phyloP scores from a whole-genome alignment of 2,888 invertebrate genomes.

The Drosophila planitibia region DNA sequence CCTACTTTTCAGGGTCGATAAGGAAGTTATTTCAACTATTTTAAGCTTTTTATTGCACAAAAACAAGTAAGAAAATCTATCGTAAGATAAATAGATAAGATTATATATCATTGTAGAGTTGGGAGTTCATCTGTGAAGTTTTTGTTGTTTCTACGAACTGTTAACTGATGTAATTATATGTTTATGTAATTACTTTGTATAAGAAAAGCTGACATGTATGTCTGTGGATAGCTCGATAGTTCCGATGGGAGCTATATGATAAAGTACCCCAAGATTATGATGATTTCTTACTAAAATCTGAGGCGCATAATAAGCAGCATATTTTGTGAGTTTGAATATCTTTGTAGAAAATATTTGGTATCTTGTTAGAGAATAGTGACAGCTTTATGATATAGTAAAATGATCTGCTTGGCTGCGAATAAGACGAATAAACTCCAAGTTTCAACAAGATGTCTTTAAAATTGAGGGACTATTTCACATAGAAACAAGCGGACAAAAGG shows the following conservation, averaged over 20 bases:
- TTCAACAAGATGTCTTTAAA: background rate
- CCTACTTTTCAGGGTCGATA: slow-evolving; percentile 64
- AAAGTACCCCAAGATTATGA: background rate
- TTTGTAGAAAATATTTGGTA: background rate
- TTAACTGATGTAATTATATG: background rate
- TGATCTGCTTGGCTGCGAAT: background rate
- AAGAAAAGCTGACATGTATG: background rate
- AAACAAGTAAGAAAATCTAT: background rate
- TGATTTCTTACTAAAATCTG: background rate
- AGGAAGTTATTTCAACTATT: background rate
- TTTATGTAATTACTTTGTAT: no score
- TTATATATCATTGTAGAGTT: background rate
- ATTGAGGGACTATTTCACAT: background rate
- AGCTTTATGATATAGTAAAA: background rate
- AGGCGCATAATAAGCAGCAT: background rate
- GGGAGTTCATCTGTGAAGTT: background rate
- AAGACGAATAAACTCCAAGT: background rate
- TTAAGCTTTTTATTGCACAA: background rate
- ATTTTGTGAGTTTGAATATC: background rate
- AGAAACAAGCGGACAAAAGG: background rate
- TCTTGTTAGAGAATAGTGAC: background rate
- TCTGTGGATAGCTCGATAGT: background rate
- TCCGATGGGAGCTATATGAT: background rate
- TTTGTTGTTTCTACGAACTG: background rate
- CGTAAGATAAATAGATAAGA: background rate